phyloP scores from a whole-genome alignment of 2,113 vertebrate species.

The Callospermophilus lateralis region DNA sequence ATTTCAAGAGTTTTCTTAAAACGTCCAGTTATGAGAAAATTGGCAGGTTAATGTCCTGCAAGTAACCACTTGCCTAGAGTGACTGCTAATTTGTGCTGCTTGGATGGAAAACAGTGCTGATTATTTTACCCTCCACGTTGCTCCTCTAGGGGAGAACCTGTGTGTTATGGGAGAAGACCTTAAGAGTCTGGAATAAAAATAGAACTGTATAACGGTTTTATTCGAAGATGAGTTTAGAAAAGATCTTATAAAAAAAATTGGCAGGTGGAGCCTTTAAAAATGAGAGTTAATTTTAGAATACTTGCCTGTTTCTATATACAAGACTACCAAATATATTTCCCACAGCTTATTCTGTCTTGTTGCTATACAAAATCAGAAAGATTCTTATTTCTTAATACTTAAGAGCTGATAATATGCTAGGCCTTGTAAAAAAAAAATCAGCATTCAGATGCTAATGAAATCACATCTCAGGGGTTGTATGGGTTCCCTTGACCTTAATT shows the following conservation, averaged over 20 bases:
- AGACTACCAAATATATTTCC: not conserved
- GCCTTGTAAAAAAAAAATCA: not conserved
- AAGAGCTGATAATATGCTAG: not conserved
- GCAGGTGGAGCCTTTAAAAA: conserved; percentile 28
- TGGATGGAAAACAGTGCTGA: conserved; percentile 42
- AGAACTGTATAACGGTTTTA: conserved; percentile 49
- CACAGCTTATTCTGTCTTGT: conserved; percentile 18
- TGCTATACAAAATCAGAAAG: conserved; percentile 35
- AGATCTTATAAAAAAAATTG: not conserved
- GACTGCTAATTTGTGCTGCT: conserved; percentile 57
- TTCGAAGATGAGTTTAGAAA: conserved; percentile 63
- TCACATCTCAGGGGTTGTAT: not conserved
- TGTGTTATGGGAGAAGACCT: conserved; percentile 41
- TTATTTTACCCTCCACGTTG: conserved; percentile 46
- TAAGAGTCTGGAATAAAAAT: conserved; percentile 63
- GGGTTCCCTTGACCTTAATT: not conserved
- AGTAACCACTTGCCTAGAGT: conserved; percentile 54
- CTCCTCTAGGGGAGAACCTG: conserved; percentile 12
- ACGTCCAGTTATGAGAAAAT: conserved; percentile 44
- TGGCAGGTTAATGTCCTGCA: conserved; percentile 49
- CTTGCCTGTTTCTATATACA: not conserved
- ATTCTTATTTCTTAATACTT: conserved; percentile 19
- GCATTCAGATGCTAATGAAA: not conserved
- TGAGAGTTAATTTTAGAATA: conserved; percentile 33
- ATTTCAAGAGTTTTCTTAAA: not conserved